These are phyloP conservation scores for Anaspis maculata DNA, from an alignment of 2,888 invertebrate genomes.

Conservation along the genomic window DNA sequence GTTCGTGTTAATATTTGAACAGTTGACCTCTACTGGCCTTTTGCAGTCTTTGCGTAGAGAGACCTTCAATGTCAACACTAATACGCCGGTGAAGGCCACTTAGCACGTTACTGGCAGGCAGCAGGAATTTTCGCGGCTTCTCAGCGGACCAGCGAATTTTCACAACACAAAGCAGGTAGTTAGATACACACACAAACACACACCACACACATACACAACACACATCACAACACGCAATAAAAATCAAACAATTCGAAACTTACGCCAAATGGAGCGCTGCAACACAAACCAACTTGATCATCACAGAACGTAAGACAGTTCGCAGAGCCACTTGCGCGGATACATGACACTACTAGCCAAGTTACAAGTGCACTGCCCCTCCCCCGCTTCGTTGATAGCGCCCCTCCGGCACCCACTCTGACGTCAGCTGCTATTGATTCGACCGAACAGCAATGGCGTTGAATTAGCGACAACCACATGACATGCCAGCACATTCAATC, in stretches of 20 bases:
- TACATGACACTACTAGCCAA: conserved; percentile 45
- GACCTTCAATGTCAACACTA: conserved; percentile 45
- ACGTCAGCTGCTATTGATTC: conserved; percentile 44
- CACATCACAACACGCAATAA: conserved; percentile 1
- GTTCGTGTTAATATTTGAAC: conserved; percentile 33
- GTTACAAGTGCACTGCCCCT: conserved; percentile 44
- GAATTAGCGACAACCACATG: conserved; percentile 27
- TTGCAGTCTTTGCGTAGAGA: conserved; percentile 42
- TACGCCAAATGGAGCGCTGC: conserved; percentile 37
- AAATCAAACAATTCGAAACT: conserved; percentile 27
- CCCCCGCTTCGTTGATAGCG: conserved; percentile 39
- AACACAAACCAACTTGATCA: conserved; percentile 34
- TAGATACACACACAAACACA: conserved; percentile 1
- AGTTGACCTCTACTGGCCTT: conserved; percentile 44
- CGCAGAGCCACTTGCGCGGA: conserved; percentile 42
- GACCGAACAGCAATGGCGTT: conserved; percentile 36
- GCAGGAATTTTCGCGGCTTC: conserved; percentile 16
- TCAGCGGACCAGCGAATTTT: too few relatives aligned
- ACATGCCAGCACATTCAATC: conserved; percentile 8
- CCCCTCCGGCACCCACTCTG: conserved; percentile 37
- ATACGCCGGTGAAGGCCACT: conserved; percentile 43
- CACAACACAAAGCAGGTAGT: not conserved
- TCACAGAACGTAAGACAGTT: conserved; percentile 41
- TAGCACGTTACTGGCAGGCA: conserved; percentile 35
- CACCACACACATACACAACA: conserved; percentile 10